Percentiles rank a stretch among this genome's conserved stretches.
Conservation (phyloP, 2,113 vertebrate genomes). For the Zeus faber region DNA sequence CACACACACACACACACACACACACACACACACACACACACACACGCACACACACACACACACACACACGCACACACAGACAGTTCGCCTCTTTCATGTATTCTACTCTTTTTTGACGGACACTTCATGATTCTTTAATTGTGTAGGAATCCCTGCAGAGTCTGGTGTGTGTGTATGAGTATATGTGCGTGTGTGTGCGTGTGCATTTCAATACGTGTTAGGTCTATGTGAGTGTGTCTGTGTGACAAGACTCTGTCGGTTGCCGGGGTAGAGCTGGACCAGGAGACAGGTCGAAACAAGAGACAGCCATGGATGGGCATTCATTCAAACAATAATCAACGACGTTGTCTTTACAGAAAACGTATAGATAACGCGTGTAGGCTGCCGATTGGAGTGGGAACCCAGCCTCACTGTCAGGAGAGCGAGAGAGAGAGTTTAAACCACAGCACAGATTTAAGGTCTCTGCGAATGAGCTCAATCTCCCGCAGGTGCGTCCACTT, state of each 20-base stretch:
- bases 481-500: too few relatives aligned
- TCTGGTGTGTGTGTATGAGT: background rate
- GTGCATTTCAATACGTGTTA: too few relatives aligned
- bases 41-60: conserved; percentile 6
- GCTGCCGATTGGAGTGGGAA: too few relatives aligned
- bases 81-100: background rate
- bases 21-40: conserved; percentile 3
- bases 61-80: conserved; percentile 23
- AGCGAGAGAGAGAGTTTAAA: too few relatives aligned
- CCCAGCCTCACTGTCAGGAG: too few relatives aligned
- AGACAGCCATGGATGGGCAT: too few relatives aligned
- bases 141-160: conserved; percentile 12
- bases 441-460: too few relatives aligned
- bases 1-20: background rate
- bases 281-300: too few relatives aligned
- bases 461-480: too few relatives aligned
- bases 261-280: too few relatives aligned
- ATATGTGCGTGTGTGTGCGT: background rate
- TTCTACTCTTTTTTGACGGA: conserved; percentile 26
- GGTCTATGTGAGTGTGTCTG: conserved; percentile 21
- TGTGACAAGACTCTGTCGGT: too few relatives aligned
- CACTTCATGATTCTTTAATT: conserved; percentile 22
- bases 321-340: too few relatives aligned
- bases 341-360: background rate
- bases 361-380: conserved; percentile 5